These are phyloP conservation scores for Trisateles emortualis DNA, from an alignment of 2,888 invertebrate species.

Conservation along the genomic window DNA sequence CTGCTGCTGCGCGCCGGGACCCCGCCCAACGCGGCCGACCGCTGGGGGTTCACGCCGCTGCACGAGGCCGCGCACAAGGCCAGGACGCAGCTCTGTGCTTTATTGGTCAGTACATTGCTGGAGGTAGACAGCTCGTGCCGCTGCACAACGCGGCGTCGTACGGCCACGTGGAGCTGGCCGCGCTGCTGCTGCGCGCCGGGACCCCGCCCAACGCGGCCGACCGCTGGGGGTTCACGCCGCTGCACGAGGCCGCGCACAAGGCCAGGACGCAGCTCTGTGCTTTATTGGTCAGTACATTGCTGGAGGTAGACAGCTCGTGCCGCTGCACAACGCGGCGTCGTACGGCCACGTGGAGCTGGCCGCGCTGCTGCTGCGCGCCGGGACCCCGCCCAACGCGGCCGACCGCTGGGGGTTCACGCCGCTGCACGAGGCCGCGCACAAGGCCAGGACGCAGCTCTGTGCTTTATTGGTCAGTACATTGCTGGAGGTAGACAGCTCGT, in stretches of 20 bases:
- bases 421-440: constrained; percentile 98
- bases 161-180: no score
- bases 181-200: no score
- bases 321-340: no score
- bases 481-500: constrained; percentile 79
- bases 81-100: constrained; percentile 98
- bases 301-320: no score
- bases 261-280: constrained; percentile 97
- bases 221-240: constrained; percentile 95
- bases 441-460: constrained; percentile 96
- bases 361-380: no score
- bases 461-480: constrained; percentile 90
- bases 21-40: constrained; percentile 97
- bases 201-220: constrained; percentile 98
- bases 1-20: no score
- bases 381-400: constrained; percentile 98
- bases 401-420: constrained; percentile 97
- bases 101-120: constrained; percentile 95
- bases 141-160: no score
- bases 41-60: constrained; percentile 96
- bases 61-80: constrained; percentile 99
- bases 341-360: no score
- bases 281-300: constrained; percentile 88
- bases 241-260: constrained; percentile 99
- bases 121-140: no score